These are phyloP conservation scores for Pachyramphus minor DNA, from an alignment of 2,113 vertebrate species.

Conservation along the genomic window DNA sequence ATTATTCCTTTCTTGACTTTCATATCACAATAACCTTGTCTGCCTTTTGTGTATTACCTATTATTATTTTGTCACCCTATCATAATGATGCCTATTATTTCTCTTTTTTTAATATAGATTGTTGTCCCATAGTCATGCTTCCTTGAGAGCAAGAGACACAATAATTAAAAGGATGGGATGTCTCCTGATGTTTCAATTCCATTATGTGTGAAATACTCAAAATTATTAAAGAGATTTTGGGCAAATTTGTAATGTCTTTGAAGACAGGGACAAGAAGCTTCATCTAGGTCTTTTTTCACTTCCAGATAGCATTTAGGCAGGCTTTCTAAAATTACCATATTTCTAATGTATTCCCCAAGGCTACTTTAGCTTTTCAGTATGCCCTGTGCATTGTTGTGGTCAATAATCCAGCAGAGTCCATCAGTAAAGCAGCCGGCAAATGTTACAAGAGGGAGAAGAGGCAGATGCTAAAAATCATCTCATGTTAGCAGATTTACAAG, in stretches of 20 bases:
- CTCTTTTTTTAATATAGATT: neutral
- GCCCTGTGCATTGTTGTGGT: neutral
- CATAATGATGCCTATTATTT: neutral
- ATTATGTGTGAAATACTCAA: neutral
- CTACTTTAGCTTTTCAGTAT: neutral
- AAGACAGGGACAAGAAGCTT: neutral
- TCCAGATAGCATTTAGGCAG: neutral
- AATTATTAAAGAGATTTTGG: neutral
- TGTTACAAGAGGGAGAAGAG: neutral
- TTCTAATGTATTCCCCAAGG: neutral
- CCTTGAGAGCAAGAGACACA: neutral
- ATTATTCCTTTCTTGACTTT: neutral
- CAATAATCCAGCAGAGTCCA: neutral
- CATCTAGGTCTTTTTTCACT: neutral
- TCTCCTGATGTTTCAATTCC: neutral
- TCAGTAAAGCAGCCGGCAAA: neutral
- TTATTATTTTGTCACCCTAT: neutral
- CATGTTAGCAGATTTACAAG: neutral
- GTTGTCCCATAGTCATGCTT: neutral
- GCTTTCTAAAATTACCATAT: neutral
- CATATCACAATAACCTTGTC: slow-evolving; percentile 10
- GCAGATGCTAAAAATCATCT: neutral
- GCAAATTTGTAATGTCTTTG: neutral
- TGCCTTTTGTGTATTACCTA: neutral
- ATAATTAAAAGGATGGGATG: neutral